Evolutionary conservation across 1,140 invertebrate genomes (phyloP), one percentile per base, ranked within the genome.

Genomic region (Drosophila novamexicana): DNA sequence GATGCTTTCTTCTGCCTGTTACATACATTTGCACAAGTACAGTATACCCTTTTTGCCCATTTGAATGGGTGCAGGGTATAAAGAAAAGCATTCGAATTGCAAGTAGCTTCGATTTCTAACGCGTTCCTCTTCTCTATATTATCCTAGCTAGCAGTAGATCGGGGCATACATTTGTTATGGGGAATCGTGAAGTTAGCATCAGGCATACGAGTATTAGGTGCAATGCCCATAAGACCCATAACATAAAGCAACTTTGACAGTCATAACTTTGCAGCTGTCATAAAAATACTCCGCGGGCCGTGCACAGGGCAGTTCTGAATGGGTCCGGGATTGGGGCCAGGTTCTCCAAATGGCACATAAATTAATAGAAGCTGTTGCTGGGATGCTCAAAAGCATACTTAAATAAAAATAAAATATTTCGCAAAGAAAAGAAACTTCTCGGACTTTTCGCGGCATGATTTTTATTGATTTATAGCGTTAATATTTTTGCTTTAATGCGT

Each of bases 401-500:
- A 71, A 77, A 69, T 70, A 69, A 78, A 71, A 75, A 78, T 62
- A 78, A 71, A 69, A 77, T 77, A 77, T 64, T 68, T 68, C 39
- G 34, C 32, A 56, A 54, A 53, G 47, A 57, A 76, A 73, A 62
- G 53, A 77, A 78, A 52, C n/a, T 59, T 54, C 54, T n/a, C 22
- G 14, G n/a, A 16, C 9, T 16, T 16, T 16, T 47, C 7, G 44
- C 42, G 61, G 36, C 44, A 68, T 75, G 66, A 67, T 72, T 74
- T 75, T 73, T 79, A 89, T 89, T 89, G 84, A 89, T 89, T 89
- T 89, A 89, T 89, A 74, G 84, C 84, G 81, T 77, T 89, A 89
- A 89, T 89, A 89, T 89, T 89, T 89, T 75, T 81, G 74, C 84
- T 89, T 84, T 89, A 89, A 89, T 89, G 84, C 84, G 79, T 89